phyloP scores from a whole-genome alignment of 2,797 vertebrate species.

The Microhierax caerulescens region DNA sequence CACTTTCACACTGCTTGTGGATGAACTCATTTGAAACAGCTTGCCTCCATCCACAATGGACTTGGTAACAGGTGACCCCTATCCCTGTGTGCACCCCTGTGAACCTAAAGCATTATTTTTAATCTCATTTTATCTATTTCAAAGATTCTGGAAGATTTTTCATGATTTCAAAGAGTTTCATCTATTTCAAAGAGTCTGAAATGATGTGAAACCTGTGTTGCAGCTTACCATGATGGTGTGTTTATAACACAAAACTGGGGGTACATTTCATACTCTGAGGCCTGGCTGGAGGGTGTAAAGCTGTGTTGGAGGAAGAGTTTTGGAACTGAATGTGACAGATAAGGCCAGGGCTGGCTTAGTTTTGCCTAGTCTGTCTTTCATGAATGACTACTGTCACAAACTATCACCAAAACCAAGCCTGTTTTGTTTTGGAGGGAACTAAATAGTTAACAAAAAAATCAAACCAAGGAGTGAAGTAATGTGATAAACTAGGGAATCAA shows the following conservation, averaged over 20 bases:
- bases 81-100: not conserved
- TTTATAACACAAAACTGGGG: slow-evolving; percentile 24
- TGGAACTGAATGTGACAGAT: not conserved
- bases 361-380: not conserved
- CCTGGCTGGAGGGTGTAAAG: not conserved
- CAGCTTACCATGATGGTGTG: not conserved
- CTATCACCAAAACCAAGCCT: not conserved
- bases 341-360: not conserved
- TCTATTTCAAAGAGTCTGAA: not conserved
- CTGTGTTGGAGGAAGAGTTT: not conserved
- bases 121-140: not conserved
- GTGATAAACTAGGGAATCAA: not conserved
- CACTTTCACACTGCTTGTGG: not conserved
- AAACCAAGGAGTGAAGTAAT: not conserved
- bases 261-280: not conserved
- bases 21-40: not conserved
- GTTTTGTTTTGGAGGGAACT: not conserved
- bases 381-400: not conserved
- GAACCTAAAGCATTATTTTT: not conserved
- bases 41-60: not conserved
- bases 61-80: not conserved
- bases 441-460: not conserved
- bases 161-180: not conserved
- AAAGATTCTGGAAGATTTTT: not conserved
- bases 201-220: not conserved